Conservation (phyloP, 1,140 invertebrate species). For the Globodera rostochiensis region DNA sequence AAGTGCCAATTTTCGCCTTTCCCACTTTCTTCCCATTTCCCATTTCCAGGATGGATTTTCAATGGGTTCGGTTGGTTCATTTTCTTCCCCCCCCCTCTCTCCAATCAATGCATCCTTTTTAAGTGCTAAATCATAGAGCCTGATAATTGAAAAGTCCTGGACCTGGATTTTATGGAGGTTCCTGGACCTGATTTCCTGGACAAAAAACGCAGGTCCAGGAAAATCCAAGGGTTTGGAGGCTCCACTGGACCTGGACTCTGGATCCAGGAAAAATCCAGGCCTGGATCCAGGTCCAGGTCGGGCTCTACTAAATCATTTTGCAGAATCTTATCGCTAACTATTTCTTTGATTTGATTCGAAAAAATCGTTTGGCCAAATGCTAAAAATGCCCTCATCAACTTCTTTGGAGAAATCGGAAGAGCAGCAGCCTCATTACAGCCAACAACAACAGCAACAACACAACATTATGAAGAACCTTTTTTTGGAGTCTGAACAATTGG, state of each 20-base stretch:
- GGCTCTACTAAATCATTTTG: not conserved
- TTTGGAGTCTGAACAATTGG: not conserved
- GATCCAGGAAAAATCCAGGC: too few species aligned
- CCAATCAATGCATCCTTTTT: not conserved
- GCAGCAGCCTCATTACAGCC: not conserved
- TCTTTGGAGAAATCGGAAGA: not conserved
- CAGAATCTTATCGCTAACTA: not conserved
- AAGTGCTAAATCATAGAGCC: not conserved
- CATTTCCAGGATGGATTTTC: not conserved
- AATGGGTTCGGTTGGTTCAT: not conserved
- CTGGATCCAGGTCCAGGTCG: too few species aligned
- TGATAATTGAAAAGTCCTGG: too few species aligned
- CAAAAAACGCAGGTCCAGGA: too few species aligned
- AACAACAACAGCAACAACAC: not conserved
- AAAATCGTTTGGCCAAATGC: not conserved
- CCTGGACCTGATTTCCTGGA: too few species aligned
- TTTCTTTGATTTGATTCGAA: not conserved
- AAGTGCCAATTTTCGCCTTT: conserved; percentile 16
- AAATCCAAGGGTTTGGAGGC: too few species aligned
- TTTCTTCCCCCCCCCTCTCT: not conserved
- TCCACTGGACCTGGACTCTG: too few species aligned
- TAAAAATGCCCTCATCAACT: not conserved
- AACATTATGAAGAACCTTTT: conserved; percentile 1
- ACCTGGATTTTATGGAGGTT: too few species aligned
- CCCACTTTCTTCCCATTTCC: not conserved